Base-by-base conservation (phyloP, 2,797 vertebrate genomes). In the Rachycentron canadum region DNA sequence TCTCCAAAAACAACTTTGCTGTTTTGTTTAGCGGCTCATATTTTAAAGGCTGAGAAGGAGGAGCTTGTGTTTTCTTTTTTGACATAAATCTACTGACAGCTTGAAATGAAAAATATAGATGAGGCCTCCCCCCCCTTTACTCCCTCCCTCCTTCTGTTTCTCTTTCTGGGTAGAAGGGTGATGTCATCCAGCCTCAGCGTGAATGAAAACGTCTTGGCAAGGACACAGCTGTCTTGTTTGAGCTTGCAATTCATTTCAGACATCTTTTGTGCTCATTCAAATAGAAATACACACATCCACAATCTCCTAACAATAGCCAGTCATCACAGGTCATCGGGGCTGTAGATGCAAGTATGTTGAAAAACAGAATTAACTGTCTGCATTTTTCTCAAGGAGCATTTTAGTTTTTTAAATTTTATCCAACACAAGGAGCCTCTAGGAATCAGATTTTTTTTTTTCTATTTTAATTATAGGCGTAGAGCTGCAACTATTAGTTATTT, bases 191-290 rank as follows among this genome's bases (percentile, higher is more conserved):
- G 79, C 79, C 84, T 85, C 81, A 7, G 85, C 34, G 56, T 92
- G 91, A 93, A 91, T 89, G 82, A 83, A 89, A 91, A 81, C 65
- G 57, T 87, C 86, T 88, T 78, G 83, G 78, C 90, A 69, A 82
- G 80, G 89, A 88, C 92, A 85, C 87, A 89, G 92, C 82, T 90
- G 91, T 92, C 93, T 88, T 91, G 87, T 91, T 91, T 84, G 86
- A 85, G 87, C 85, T 85, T 58, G 85, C 80, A 73, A 83, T 87
- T 85, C 77, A 87, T 88, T 91, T 90, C 87, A 89, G 83, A 81
- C 63, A 21, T 67, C 87, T 87, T 92, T 94, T 93, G 89, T 92
- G 84, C 65, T 81, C 68, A 70, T 89, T 87, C 63, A 83, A 80
- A 90, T 82, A 88, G 78, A 90, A 90, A 88, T 84, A 84, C 81